A percentile compares a stretch with the other conserved stretches of the same genome.
Conservation (phyloP, 2,888 invertebrate species). For the Galeruca laticollis region DNA sequence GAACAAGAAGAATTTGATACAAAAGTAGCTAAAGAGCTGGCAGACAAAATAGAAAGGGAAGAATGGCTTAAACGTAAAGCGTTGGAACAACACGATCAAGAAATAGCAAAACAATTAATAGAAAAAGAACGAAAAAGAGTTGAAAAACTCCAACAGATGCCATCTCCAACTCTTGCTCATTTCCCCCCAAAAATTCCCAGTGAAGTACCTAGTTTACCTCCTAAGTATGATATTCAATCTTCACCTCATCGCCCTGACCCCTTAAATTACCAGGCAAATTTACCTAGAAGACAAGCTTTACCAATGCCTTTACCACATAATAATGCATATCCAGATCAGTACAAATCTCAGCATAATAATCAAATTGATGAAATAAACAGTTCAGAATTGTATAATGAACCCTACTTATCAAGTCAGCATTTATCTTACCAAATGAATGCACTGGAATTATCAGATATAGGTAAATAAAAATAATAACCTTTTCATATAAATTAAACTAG, state of each 20-base stretch:
- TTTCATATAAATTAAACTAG: not conserved
- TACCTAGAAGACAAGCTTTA: conserved; percentile 60
- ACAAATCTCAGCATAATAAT: conserved; percentile 52
- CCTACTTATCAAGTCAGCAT: conserved; percentile 54
- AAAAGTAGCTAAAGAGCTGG: conserved; percentile 75
- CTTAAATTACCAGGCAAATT: conserved; percentile 57
- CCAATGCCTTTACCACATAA: conserved; percentile 62
- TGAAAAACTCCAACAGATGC: conserved; percentile 45
- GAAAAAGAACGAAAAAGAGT: conserved; percentile 61
- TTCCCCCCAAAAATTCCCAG: conserved; percentile 54
- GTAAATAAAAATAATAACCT: not conserved
- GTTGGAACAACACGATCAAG: conserved; percentile 70
- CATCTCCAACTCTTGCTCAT: conserved; percentile 30
- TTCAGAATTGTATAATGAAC: conserved; percentile 61
- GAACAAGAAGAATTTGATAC: conserved; percentile 81
- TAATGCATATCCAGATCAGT: conserved; percentile 49
- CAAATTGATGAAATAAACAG: conserved; percentile 45
- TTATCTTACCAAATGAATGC: conserved; percentile 58
- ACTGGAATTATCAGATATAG: conserved; percentile 55
- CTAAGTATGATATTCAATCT: conserved; percentile 49
- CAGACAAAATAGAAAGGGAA: conserved; percentile 74
- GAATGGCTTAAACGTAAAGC: conserved; percentile 69
- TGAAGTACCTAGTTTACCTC: conserved; percentile 52
- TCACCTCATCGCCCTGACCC: conserved; percentile 58
- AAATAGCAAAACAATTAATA: conserved; percentile 69